Percentiles rank a stretch among this genome's conserved stretches.
Evolutionary conservation across 2,113 vertebrate genomes (phyloP).

Genomic region (Eudorcas thomsonii): DNA sequence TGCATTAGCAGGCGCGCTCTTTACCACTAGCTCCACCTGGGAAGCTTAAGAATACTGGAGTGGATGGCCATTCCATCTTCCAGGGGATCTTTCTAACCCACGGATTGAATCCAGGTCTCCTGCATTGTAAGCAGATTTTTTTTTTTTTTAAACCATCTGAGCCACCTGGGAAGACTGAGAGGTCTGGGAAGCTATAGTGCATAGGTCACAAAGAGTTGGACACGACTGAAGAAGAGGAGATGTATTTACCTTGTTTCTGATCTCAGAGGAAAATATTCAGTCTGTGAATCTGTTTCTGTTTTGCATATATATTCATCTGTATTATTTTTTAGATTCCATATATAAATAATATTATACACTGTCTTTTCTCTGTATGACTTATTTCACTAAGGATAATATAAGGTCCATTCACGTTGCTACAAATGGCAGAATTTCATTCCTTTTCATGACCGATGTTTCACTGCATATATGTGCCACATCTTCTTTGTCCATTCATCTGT

Average conservation of each 20-base stretch:
- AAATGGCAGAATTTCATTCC: background rate
- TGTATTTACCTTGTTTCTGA: background rate
- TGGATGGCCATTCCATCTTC: background rate
- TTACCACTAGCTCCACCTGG: background rate
- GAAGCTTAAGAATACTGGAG: background rate
- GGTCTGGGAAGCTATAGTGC: background rate
- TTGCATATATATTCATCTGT: background rate
- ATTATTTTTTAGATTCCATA: background rate
- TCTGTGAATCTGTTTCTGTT: background rate
- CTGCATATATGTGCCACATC: background rate
- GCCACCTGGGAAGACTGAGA: background rate
- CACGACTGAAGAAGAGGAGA: background rate
- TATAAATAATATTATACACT: background rate
- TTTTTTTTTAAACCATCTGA: background rate
- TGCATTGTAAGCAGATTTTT: background rate
- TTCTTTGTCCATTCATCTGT: background rate
- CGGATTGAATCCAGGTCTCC: background rate
- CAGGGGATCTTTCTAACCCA: background rate
- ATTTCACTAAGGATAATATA: background rate
- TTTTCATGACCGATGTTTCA: background rate
- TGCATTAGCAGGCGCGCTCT: background rate
- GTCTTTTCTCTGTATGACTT: background rate
- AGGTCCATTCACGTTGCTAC: background rate
- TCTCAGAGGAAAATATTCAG: background rate
- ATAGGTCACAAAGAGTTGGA: background rate